Evolutionary conservation across 2,888 invertebrate genomes (phyloP).

Genomic region (Andrena dorsata): DNA sequence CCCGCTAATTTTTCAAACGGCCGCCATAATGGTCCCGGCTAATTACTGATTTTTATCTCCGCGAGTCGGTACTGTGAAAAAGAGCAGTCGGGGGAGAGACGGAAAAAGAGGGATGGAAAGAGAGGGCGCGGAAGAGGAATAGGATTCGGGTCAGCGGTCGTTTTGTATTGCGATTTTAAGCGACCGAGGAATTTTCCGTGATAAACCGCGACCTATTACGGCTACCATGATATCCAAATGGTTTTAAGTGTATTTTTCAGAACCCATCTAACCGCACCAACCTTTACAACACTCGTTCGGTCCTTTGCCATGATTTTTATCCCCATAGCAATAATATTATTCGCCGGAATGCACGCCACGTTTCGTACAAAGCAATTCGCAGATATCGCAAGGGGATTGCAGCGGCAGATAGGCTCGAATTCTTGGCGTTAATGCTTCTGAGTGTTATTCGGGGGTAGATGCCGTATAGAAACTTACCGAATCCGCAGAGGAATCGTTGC

Average conservation of each 20-base stretch:
- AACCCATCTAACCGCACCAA: conserved; percentile 4
- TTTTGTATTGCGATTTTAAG: conserved; percentile 55
- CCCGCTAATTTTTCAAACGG: conserved; percentile 84
- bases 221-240: conserved; percentile 13
- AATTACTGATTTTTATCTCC: conserved; percentile 85
- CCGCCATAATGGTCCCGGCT: conserved; percentile 84
- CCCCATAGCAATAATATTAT: neutral
- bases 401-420: conserved; percentile 1
- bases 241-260: conserved; percentile 23
- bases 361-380: neutral
- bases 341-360: neutral
- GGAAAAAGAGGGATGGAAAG: conserved; percentile 10
- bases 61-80: conserved; percentile 71
- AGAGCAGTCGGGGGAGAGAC: conserved; percentile 36
- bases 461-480: conserved; percentile 42
- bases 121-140: conserved; percentile 49
- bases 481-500: conserved; percentile 51
- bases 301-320: conserved; percentile 7
- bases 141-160: conserved; percentile 61
- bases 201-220: conserved; percentile 42
- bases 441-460: conserved; percentile 17
- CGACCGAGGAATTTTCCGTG: conserved; percentile 45
- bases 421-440: conserved; percentile 9
- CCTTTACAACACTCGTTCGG: neutral
- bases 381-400: neutral